Base-by-base conservation (phyloP, 1,140 invertebrate genomes). In the Ceratosolen solmsi region DNA sequence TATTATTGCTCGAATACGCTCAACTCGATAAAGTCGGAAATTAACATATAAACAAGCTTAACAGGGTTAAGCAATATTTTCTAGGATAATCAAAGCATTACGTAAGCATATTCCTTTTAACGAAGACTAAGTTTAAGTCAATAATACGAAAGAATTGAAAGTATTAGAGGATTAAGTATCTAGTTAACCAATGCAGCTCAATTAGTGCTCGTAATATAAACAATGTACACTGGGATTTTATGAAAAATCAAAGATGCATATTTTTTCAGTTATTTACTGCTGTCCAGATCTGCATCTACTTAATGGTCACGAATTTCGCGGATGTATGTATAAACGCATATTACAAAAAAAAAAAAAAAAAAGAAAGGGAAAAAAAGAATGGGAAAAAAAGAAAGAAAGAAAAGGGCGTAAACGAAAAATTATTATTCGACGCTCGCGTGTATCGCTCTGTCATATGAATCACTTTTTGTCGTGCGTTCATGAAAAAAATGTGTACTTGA, bases 221-320 rank as follows among this genome's bases (percentile, higher is more conserved):
- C 33, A 68, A 38, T 38, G 33, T 22, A n/a, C 36, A n/a, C 7
- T 20, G 33, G 7, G 17, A 38, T 38, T 68, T 68, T 68, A 20
- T 68, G 36, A 38, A n/a, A 68, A 68, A 68, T 49, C 70, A 20
- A 51, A 51, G 41, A 51, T 30, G 25, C 70, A 72, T 72, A 72
- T 74, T 74, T 74, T 56, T 74, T 58, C 36, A 75, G 11, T 68
- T 46, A 68, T 79, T 79, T 54, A 79, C 20, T 72, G 36, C 78
- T 79, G 54, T 56, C 54, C 38, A 46, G 38, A 41, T 79, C 36
- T 20, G 36, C 30, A 71, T 27, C 49, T 72, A 79, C 68, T 71
- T 27, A 38, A 79, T 71, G 11, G 25, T 51, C 49, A 54, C 76
- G 63, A 68, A 36, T 38, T 77, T 68, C 22, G 22, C 30, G 30